Conservation (phyloP, 2,797 vertebrate genomes). For the Aldrovandia affinis region DNA sequence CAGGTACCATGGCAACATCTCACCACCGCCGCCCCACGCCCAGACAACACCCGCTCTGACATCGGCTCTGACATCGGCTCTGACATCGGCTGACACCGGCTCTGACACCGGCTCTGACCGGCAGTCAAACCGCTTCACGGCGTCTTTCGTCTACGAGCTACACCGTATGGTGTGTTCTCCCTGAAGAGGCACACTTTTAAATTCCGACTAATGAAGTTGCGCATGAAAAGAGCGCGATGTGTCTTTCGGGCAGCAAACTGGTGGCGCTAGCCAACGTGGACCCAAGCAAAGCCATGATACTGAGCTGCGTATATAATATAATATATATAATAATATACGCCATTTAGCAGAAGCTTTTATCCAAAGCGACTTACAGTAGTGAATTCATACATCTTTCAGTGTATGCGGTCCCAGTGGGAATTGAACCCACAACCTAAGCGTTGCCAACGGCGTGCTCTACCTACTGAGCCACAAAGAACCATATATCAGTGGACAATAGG, state of each 20-base stretch:
- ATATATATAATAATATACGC: too few species aligned
- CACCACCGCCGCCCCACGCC: neutral
- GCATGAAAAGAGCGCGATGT: neutral
- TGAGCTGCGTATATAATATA: too few species aligned
- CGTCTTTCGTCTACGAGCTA: neutral
- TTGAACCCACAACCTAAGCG: too few species aligned
- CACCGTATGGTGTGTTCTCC: neutral
- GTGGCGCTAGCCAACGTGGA: neutral
- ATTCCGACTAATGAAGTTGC: neutral
- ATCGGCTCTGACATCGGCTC: neutral
- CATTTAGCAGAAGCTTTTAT: too few species aligned
- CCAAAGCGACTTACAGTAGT: too few species aligned
- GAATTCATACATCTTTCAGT: too few species aligned
- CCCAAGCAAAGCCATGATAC: neutral
- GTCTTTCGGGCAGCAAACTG: neutral
- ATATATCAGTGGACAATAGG: too few species aligned
- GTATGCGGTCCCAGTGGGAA: too few species aligned
- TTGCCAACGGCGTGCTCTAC: too few species aligned
- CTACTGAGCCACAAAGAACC: too few species aligned
- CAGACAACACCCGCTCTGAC: neutral
- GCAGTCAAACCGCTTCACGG: neutral
- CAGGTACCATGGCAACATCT: slow-evolving; percentile 56
- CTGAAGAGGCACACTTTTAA: neutral
- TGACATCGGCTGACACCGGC: too few species aligned
- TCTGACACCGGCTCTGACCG: too few species aligned